Evolutionary conservation across 2,888 invertebrate species (phyloP).

Genomic region (Dorcus hopei): DNA sequence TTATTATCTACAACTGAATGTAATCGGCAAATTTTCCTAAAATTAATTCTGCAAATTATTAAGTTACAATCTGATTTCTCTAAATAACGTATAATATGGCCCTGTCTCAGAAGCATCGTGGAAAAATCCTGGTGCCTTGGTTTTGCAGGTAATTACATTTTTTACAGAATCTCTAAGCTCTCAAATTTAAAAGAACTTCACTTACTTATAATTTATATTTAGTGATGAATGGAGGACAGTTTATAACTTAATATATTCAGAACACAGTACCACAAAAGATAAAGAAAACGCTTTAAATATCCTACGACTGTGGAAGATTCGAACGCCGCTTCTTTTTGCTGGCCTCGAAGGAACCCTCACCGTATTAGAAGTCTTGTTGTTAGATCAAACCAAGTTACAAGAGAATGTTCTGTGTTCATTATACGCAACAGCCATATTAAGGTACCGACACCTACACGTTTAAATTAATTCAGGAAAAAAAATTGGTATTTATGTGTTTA

Average conservation of each 20-base stretch:
- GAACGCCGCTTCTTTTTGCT: conserved; percentile 56
- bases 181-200: neutral
- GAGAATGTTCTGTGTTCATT: conserved; percentile 56
- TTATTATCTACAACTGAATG: no score
- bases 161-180: neutral
- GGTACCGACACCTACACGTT: conserved; percentile 47
- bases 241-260: conserved; percentile 50
- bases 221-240: conserved; percentile 56
- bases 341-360: conserved; percentile 62
- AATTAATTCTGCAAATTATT: no score
- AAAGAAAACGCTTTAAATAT: conserved; percentile 51
- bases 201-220: conserved; percentile 21
- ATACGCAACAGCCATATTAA: conserved; percentile 63
- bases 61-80: no score
- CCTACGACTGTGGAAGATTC: conserved; percentile 58
- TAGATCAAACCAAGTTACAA: conserved; percentile 41
- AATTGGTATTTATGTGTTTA: conserved; percentile 20
- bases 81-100: conserved; percentile 32
- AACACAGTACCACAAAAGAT: conserved; percentile 34
- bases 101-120: conserved; percentile 40
- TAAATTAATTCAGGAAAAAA: neutral
- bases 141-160: conserved; percentile 39
- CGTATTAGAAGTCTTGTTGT: conserved; percentile 54
- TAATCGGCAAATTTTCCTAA: no score
- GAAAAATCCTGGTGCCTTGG: conserved; percentile 43